These are phyloP conservation scores for Rhinatrema bivittatum DNA, from an alignment of 2,797 vertebrate genomes.

Conservation along the genomic window DNA sequence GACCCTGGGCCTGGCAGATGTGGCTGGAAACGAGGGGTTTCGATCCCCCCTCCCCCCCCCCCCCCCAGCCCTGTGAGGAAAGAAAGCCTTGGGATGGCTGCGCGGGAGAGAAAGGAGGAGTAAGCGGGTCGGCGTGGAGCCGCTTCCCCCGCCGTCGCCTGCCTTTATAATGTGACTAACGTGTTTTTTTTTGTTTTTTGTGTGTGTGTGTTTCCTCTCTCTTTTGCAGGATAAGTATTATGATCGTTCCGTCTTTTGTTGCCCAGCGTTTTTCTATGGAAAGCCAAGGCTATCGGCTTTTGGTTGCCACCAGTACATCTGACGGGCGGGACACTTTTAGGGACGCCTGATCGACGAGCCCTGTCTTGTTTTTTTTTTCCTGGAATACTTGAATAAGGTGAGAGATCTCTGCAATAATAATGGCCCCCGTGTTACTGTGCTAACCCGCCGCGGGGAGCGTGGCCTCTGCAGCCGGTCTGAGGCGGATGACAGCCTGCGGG, in stretches of 20 bases:
- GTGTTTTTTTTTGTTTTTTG: too few species aligned
- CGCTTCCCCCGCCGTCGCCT: too few species aligned
- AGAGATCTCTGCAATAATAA: background rate
- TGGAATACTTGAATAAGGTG: conserved; percentile 43
- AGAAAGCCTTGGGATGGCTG: too few species aligned
- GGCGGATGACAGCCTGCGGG: background rate
- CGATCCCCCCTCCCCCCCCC: too few species aligned
- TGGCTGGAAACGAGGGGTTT: too few species aligned
- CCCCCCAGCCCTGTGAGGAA: too few species aligned
- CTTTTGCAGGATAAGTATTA: conserved; percentile 51
- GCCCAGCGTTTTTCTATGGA: conserved; percentile 72
- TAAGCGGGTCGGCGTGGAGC: too few species aligned
- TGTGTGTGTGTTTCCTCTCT: background rate
- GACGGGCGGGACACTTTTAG: conserved; percentile 75
- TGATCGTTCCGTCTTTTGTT: conserved; percentile 59
- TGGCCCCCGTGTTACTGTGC: too few species aligned
- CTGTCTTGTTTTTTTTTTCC: conserved; percentile 7
- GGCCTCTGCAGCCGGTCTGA: background rate
- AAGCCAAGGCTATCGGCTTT: conserved; percentile 48
- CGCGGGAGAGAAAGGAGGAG: too few species aligned
- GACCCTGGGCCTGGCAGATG: too few species aligned
- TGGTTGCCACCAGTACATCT: conserved; percentile 56
- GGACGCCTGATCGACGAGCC: conserved; percentile 62
- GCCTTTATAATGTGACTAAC: too few species aligned
- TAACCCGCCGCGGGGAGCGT: background rate